Evolutionary conservation across 2,113 vertebrate genomes (phyloP), one percentile per base, ranked within the genome.

Genomic region (Pseudois nayaur): DNA sequence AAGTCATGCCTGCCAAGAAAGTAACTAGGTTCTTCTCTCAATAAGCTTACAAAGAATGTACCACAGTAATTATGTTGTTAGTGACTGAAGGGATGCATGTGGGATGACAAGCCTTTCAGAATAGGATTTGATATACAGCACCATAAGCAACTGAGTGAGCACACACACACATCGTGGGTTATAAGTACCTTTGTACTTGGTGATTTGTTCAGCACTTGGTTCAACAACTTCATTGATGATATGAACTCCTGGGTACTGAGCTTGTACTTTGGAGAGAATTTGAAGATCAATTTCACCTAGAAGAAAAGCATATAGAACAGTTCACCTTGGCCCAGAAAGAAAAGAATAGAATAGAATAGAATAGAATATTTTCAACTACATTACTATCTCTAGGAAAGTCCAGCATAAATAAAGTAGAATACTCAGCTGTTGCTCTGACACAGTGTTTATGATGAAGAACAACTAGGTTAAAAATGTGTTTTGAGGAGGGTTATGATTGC

Each of bases 261-360:
- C 98, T 98, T 98, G 99, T 52, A 99, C 67, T 94, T 99, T 98
- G 48, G 98, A 98, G 48, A 99, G 98, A 50, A 99, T 99, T 43
- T 99, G 98, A 96, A 98, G 98, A 97, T 99, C 99, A 48, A 99
- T 96, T 98, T 99, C 99, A 92, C 99, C 99, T 99, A 97, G 17
- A 90, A 98, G 11, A 92, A 5, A 59, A 98, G 52, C 59, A 91
- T 40, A 67, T 31, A 27, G 3, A 74, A 93, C 4, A 91, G 45
- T 85, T 87, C n/a, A 57, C 29, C 76, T 59, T 50, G 57, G 45
- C n/a, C 45, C 17, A 95, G 45, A 81, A 96, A 91, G 16, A 94
- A 87, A 60, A 59, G 8, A 78, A 67, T 21, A 67, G 33, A 36
- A 11, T 36, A 16, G 33, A 67, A 67, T 19, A n/a, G 33, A 78